A percentile compares a stretch with the other conserved stretches of the same genome.
phyloP scores from a whole-genome alignment of 2,113 vertebrate species.

The Notechis scutatus region DNA sequence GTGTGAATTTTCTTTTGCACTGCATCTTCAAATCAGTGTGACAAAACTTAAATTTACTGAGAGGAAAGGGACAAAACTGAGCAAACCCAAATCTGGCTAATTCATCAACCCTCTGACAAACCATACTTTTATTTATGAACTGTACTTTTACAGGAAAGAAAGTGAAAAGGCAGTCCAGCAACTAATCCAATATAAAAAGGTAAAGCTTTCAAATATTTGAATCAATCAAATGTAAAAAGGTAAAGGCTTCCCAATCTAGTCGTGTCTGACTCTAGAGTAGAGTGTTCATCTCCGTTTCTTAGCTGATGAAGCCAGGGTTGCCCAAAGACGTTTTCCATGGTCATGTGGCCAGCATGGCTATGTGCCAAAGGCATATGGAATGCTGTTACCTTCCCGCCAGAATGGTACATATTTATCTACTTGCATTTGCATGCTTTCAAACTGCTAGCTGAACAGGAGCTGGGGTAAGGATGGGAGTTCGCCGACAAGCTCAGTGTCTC shows the following conservation, averaged over 20 bases:
- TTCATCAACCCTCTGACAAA: not conserved
- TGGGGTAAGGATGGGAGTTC: not conserved
- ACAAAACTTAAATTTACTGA: not conserved
- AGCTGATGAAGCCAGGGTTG: not conserved
- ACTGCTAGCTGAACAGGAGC: not conserved
- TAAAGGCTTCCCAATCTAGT: not conserved
- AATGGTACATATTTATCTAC: not conserved
- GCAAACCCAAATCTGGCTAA: not conserved
- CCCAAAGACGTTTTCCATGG: not conserved
- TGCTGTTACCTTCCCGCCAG: not conserved
- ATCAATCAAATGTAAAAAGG: not conserved
- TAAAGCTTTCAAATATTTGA: not conserved
- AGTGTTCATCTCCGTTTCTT: not conserved
- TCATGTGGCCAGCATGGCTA: not conserved
- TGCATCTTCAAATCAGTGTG: not conserved
- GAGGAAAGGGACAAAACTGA: not conserved
- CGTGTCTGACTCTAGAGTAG: not conserved
- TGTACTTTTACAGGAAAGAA: not conserved
- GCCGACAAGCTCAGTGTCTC: not conserved
- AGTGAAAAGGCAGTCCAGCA: not conserved
- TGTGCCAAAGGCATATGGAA: not conserved
- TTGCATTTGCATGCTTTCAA: not conserved
- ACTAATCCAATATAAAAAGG: not conserved
- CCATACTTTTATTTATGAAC: not conserved
- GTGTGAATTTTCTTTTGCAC: not conserved